These are phyloP conservation scores for Amphipyra tragopoginis DNA, from an alignment of 2,888 invertebrate genomes.

Conservation along the genomic window DNA sequence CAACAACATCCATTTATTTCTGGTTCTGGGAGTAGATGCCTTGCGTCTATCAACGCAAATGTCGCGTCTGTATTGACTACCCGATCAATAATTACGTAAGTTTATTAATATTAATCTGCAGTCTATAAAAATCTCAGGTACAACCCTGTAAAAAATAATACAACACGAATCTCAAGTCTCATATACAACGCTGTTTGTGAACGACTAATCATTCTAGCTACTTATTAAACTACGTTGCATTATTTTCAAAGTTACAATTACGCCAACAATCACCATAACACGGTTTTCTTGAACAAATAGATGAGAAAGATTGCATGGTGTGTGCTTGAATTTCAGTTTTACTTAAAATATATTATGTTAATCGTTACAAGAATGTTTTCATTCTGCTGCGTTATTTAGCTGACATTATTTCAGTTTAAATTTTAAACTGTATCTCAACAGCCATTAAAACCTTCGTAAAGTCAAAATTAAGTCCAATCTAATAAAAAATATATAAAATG, in stretches of 20 bases:
- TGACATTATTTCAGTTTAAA: conserved; percentile 1
- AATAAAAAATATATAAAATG: conserved; percentile 57
- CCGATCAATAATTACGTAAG: conserved; percentile 39
- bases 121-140: conserved; percentile 58
- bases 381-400: not conserved
- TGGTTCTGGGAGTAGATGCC: conserved; percentile 7
- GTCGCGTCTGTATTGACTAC: conserved; percentile 13
- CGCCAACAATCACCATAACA: conserved; percentile 13
- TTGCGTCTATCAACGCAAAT: conserved; percentile 13
- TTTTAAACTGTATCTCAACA: not conserved
- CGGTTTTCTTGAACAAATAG: conserved; percentile 22
- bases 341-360: conserved; percentile 5
- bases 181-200: conserved; percentile 39
- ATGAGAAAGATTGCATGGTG: conserved; percentile 4
- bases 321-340: conserved; percentile 6
- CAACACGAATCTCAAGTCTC: conserved; percentile 39
- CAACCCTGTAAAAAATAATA: conserved; percentile 55
- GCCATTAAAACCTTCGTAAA: not conserved
- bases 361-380: conserved; percentile 4
- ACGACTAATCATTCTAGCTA: conserved; percentile 33
- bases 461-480: conserved; percentile 25
- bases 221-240: conserved; percentile 36
- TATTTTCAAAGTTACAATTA: conserved; percentile 35
- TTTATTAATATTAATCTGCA: conserved; percentile 51
- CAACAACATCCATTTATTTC: conserved; percentile 14